These are phyloP conservation scores for Gymnobelideus leadbeateri DNA, from an alignment of 2,113 vertebrate species.

Conservation along the genomic window DNA sequence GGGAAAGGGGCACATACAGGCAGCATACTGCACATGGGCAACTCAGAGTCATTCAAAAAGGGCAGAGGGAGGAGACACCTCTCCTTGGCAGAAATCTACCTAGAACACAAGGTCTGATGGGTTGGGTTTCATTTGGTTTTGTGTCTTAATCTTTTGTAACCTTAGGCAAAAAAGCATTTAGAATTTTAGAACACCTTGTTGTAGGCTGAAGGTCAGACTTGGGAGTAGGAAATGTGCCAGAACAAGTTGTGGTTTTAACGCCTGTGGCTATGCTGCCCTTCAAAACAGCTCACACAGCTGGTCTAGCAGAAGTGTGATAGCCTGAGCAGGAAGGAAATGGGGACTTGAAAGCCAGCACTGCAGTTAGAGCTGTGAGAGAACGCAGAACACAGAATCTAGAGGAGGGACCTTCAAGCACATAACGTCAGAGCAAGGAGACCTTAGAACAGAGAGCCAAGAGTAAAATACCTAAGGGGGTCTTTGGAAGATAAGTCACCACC, in stretches of 20 bases:
- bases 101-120: not conserved
- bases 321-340: not conserved
- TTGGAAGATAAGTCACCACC: not conserved
- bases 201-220: not conserved
- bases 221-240: not conserved
- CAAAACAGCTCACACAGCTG: not conserved
- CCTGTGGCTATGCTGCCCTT: not conserved
- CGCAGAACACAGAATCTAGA: not conserved
- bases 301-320: constrained; percentile 1
- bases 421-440: not conserved
- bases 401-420: not conserved
- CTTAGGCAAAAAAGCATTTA: not conserved
- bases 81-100: not conserved
- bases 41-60: not conserved
- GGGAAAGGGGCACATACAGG: not conserved
- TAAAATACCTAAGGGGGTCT: not conserved
- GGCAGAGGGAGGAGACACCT: not conserved
- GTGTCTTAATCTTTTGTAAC: not conserved
- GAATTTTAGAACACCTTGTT: not conserved
- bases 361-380: not conserved
- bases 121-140: not conserved
- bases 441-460: not conserved
- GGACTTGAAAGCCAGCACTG: not conserved
- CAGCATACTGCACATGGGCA: not conserved
- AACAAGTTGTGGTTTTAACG: not conserved